Evolutionary conservation across 2,888 invertebrate species (phyloP).

Genomic region (Tanypteryx hageni): DNA sequence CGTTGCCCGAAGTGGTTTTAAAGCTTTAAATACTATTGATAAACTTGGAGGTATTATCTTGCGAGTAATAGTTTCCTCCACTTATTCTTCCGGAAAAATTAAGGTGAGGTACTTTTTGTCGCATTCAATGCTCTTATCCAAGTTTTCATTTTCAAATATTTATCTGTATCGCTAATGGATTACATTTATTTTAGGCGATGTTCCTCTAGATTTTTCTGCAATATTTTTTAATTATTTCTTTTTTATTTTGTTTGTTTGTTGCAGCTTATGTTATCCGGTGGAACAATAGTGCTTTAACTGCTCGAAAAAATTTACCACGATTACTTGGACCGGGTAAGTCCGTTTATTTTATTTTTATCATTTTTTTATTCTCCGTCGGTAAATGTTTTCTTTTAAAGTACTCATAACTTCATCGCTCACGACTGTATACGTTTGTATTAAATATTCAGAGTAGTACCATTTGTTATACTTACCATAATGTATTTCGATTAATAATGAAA

Average conservation of each 20-base stretch:
- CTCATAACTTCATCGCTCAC: background rate
- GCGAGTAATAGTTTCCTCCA: too few relatives aligned
- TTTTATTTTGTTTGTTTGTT: background rate
- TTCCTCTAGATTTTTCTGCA: background rate
- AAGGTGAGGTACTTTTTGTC: too few relatives aligned
- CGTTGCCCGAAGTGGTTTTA: background rate
- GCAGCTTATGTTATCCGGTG: slow-evolving; percentile 22
- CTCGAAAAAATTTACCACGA: background rate
- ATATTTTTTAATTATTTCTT: background rate
- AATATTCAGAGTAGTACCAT: too few relatives aligned
- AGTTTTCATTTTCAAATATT: background rate
- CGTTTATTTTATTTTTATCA: background rate
- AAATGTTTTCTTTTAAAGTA: background rate
- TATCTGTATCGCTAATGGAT: background rate
- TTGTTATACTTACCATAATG: too few relatives aligned
- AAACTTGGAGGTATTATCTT: too few relatives aligned
- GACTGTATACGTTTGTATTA: too few relatives aligned
- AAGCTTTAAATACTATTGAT: too few relatives aligned
- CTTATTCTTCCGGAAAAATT: too few relatives aligned
- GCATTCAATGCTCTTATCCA: too few relatives aligned
- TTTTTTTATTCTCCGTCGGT: background rate
- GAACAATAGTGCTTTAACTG: background rate
- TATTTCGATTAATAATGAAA: too few relatives aligned
- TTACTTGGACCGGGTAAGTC: slow-evolving; percentile 9
- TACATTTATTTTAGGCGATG: background rate